Evolutionary conservation across 2,113 vertebrate species (phyloP).

Genomic region (Carlito syrichta): DNA sequence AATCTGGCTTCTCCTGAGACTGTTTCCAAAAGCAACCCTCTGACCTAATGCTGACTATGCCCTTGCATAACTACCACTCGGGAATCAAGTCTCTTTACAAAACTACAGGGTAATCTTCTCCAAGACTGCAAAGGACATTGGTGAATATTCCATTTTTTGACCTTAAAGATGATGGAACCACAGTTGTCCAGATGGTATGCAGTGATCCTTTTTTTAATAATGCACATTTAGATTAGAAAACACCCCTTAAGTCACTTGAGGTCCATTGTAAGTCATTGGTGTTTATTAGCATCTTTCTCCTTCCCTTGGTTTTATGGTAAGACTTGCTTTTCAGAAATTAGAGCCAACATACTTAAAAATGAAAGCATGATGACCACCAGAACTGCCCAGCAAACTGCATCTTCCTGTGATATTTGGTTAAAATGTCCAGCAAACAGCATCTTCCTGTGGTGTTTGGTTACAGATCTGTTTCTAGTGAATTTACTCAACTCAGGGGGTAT

Average conservation of each 20-base stretch:
- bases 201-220: not conserved
- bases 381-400: not conserved
- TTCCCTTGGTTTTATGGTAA: not conserved
- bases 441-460: not conserved
- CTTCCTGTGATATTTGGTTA: not conserved
- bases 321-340: not conserved
- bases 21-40: conserved; percentile 77
- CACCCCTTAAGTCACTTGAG: not conserved
- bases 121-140: not conserved
- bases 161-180: not conserved
- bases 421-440: not conserved
- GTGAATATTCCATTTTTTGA: not conserved
- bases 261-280: not conserved
- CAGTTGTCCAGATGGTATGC: not conserved
- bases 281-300: not conserved
- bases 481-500: not conserved
- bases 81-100: not conserved
- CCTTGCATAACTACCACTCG: not conserved
- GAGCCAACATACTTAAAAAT: not conserved
- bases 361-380: not conserved
- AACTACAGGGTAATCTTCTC: not conserved
- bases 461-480: not conserved
- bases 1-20: conserved; percentile 77
- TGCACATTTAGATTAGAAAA: not conserved
- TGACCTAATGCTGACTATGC: not conserved